Percentiles rank a stretch among this genome's conserved stretches.
phyloP scores from a whole-genome alignment of 1,140 invertebrate species.

The Drosophila bipectinata region DNA sequence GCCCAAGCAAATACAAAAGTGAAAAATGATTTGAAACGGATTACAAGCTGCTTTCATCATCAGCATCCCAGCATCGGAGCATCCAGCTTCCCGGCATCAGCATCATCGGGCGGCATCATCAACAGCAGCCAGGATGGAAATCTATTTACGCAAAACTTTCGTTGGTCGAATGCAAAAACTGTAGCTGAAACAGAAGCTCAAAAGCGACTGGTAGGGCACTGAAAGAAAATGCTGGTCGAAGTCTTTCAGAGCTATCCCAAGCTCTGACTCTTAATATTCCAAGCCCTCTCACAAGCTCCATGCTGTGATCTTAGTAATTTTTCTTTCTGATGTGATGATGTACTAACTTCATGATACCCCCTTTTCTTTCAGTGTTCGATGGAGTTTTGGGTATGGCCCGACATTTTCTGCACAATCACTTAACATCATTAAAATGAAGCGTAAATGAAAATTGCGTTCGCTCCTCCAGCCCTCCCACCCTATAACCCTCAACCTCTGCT shows the following conservation, averaged over 20 bases:
- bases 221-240: background rate
- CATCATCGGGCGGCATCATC: constrained; percentile 35
- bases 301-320: too few relatives aligned
- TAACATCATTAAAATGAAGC: constrained; percentile 82
- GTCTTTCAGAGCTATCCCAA: too few relatives aligned
- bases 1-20: constrained; percentile 64
- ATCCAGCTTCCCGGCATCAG: constrained; percentile 35
- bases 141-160: constrained; percentile 78
- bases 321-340: background rate
- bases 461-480: constrained; percentile 16
- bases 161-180: constrained; percentile 68
- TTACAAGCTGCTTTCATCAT: constrained; percentile 76
- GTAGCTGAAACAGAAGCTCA: constrained; percentile 30
- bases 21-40: constrained; percentile 81
- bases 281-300: too few relatives aligned
- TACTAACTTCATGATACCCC: background rate
- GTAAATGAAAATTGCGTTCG: constrained; percentile 78
- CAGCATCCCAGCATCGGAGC: constrained; percentile 7
- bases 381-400: constrained; percentile 42
- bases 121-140: constrained; percentile 48
- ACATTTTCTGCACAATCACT: constrained; percentile 80
- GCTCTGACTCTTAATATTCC: background rate
- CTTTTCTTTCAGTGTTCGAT: background rate
- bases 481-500: constrained; percentile 39
- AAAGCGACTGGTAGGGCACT: background rate